These are phyloP conservation scores for Erpobdella octoculata DNA, from an alignment of 2,888 invertebrate species.

Conservation along the genomic window DNA sequence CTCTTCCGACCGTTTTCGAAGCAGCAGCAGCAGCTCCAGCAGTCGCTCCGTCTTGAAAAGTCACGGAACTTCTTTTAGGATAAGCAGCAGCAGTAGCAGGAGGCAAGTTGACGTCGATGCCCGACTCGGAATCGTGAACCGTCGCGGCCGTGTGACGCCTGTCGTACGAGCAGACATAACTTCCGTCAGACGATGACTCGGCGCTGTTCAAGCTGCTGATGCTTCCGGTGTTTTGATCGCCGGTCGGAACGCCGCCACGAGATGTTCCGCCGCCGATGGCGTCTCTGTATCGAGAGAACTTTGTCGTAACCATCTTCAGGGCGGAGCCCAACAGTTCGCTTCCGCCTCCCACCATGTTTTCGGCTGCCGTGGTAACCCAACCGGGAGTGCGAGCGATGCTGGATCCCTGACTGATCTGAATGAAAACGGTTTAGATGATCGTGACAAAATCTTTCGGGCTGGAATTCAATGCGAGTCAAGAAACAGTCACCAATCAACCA, in stretches of 20 bases:
- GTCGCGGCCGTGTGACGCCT: neutral
- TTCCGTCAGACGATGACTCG: constrained; percentile 4
- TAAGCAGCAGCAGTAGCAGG: neutral
- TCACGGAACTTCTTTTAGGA: constrained; percentile 1
- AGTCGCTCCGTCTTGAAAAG: neutral
- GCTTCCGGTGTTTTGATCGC: neutral
- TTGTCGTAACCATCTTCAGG: constrained; percentile 15
- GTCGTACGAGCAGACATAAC: neutral
- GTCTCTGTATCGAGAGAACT: neutral
- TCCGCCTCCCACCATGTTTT: neutral
- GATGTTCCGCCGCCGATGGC: neutral
- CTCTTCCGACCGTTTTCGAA: no score
- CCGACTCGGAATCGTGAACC: constrained; percentile 18
- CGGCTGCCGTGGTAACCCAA: constrained; percentile 7
- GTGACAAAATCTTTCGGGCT: no score
- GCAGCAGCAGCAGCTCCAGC: no score
- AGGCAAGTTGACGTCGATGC: neutral
- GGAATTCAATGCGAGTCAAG: no score
- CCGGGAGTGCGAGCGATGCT: no score
- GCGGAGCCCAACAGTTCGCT: constrained; percentile 17
- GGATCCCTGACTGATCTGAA: no score
- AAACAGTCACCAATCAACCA: no score
- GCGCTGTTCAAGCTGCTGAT: neutral
- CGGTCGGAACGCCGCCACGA: neutral
- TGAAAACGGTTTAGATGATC: no score